Percentiles rank a stretch among this genome's conserved stretches.
Conservation (phyloP, 2,113 vertebrate genomes). For the Pelmatolapia mariae region DNA sequence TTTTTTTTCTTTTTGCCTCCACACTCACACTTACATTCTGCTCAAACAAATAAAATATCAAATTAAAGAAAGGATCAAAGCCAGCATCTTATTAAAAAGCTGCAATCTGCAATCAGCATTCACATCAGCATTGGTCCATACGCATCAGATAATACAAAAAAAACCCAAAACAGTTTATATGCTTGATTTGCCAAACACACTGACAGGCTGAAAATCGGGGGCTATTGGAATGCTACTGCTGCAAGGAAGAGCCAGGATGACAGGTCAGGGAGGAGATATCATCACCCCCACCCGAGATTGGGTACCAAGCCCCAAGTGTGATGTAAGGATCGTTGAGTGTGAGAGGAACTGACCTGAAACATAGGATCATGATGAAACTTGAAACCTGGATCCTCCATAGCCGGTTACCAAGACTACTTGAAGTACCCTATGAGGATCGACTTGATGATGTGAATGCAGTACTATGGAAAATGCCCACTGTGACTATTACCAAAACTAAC, state of each 20-base stretch:
- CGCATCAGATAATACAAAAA: neutral
- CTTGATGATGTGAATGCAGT: neutral
- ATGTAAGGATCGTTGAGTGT: neutral
- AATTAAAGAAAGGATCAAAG: neutral
- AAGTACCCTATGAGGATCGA: neutral
- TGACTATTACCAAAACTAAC: neutral
- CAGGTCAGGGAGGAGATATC: neutral
- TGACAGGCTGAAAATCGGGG: neutral
- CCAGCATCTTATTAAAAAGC: neutral
- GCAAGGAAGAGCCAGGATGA: neutral
- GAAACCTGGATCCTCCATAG: neutral
- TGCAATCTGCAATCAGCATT: neutral
- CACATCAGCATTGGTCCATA: neutral
- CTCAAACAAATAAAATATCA: neutral
- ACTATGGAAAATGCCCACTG: rapidly evolving
- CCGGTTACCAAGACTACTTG: rapidly evolving
- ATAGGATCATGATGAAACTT: neutral
- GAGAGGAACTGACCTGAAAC: neutral
- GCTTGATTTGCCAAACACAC: neutral
- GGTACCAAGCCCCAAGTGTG: too few relatives aligned
- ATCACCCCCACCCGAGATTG: neutral
- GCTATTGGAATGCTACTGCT: neutral
- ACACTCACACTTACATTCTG: neutral
- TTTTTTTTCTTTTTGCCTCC: neutral
- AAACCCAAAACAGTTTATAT: rapidly evolving